phyloP scores from a whole-genome alignment of 2,888 invertebrate species.

The Euplexia lucipara region DNA sequence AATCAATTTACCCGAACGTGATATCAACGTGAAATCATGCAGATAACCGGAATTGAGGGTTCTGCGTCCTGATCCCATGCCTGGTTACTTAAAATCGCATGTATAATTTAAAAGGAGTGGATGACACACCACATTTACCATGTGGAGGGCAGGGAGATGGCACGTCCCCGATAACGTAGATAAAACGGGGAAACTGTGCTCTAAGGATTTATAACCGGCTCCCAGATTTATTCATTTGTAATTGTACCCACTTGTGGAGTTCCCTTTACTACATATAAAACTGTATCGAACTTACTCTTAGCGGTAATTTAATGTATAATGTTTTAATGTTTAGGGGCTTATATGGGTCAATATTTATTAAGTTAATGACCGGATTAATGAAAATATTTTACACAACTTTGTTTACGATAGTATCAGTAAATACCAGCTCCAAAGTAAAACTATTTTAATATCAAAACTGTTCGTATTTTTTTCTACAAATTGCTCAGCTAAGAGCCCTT shows the following conservation, averaged over 20 bases:
- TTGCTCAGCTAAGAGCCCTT: slow-evolving; percentile 1
- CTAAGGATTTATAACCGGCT: slow-evolving; percentile 58
- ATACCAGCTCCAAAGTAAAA: slow-evolving; percentile 26
- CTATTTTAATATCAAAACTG: slow-evolving; percentile 48
- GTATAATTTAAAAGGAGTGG: slow-evolving; percentile 82
- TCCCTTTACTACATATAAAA: slow-evolving; percentile 27
- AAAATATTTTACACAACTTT: slow-evolving; percentile 22
- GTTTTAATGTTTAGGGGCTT: not conserved
- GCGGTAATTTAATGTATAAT: not conserved
- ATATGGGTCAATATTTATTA: slow-evolving; percentile 6
- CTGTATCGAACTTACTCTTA: slow-evolving; percentile 27
- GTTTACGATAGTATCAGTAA: slow-evolving; percentile 1
- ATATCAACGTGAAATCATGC: slow-evolving; percentile 77
- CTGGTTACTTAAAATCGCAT: slow-evolving; percentile 83
- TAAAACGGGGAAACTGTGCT: slow-evolving; percentile 56
- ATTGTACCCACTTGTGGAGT: slow-evolving; percentile 62
- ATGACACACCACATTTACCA: slow-evolving; percentile 65
- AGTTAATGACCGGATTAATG: slow-evolving; percentile 3
- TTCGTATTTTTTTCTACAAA: slow-evolving; percentile 27
- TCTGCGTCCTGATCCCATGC: slow-evolving; percentile 67
- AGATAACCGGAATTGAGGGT: slow-evolving; percentile 78
- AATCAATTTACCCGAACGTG: slow-evolving; percentile 80
- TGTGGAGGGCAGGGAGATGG: slow-evolving; percentile 60
- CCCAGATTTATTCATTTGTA: slow-evolving; percentile 63
- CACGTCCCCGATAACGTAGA: slow-evolving; percentile 66